A percentile compares a stretch with the other conserved stretches of the same genome.
Evolutionary conservation across 2,797 vertebrate species (phyloP).

Genomic region (Threskiornis aethiopicus): DNA sequence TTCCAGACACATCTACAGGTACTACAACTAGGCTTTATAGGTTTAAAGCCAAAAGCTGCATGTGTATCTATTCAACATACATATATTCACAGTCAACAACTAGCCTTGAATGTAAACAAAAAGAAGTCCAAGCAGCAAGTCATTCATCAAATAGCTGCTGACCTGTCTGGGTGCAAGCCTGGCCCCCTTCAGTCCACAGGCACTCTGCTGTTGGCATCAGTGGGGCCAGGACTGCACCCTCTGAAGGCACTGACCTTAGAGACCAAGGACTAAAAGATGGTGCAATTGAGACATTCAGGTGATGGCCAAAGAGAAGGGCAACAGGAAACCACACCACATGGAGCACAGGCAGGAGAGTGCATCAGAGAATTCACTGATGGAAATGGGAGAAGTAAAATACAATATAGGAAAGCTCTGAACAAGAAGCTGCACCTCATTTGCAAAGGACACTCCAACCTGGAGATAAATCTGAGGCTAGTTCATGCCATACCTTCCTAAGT

Average conservation of each 20-base stretch:
- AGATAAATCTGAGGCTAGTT: neutral
- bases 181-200: neutral
- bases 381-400: neutral
- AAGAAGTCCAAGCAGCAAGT: neutral
- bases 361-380: neutral
- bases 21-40: neutral
- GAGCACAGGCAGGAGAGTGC: neutral
- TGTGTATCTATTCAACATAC: accelerated
- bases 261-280: neutral
- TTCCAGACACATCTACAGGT: neutral
- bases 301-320: neutral
- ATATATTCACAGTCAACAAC: neutral
- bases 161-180: neutral
- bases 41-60: neutral
- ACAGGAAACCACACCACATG: accelerated
- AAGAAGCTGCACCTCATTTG: neutral
- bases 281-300: neutral
- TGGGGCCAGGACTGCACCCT: neutral
- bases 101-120: neutral
- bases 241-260: neutral
- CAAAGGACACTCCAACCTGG: neutral
- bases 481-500: neutral
- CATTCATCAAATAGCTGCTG: neutral
- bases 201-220: neutral
- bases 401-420: neutral